A percentile compares a stretch with the other conserved stretches of the same genome.
phyloP scores from a whole-genome alignment of 92 coral and sea anemone genomes.

The Epizoanthus rinbou region DNA sequence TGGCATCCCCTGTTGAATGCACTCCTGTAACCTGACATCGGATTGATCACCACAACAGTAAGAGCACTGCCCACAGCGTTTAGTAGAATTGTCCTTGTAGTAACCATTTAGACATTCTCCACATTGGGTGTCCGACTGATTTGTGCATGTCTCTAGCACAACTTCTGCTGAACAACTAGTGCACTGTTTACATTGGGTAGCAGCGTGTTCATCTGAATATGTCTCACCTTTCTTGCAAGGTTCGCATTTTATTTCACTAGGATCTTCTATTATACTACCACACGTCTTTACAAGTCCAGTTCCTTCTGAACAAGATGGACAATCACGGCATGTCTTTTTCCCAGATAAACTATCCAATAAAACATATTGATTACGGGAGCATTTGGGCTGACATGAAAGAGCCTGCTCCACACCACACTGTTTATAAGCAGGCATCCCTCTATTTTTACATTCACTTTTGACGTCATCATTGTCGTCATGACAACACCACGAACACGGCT shows the following conservation, averaged over 20 bases:
- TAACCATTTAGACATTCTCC: neutral
- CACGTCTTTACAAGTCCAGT: constrained; percentile 7
- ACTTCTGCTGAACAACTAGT: constrained; percentile 1
- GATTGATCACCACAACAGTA: constrained; percentile 9
- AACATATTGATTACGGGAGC: neutral
- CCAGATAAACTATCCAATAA: neutral
- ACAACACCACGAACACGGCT: constrained; percentile 30
- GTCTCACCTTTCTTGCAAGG: constrained; percentile 12
- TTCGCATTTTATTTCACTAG: neutral
- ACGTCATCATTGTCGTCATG: neutral
- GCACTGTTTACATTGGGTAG: constrained; percentile 12
- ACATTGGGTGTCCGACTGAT: neutral
- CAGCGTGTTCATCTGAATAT: neutral
- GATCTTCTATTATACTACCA: constrained; percentile 7
- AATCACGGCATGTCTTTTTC: constrained; percentile 14
- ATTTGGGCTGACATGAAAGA: constrained; percentile 11
- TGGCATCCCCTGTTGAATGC: constrained; percentile 23
- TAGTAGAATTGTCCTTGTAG: constrained; percentile 16
- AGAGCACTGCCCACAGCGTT: constrained; percentile 7
- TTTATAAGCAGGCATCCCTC: constrained; percentile 21
- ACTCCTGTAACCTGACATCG: constrained; percentile 2
- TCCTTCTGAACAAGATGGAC: constrained; percentile 15
- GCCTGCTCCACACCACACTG: neutral
- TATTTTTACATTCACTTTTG: neutral
- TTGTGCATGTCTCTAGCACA: neutral